Base-by-base conservation (phyloP, 2,888 invertebrate genomes). In the Eupithecia abbreviata region DNA sequence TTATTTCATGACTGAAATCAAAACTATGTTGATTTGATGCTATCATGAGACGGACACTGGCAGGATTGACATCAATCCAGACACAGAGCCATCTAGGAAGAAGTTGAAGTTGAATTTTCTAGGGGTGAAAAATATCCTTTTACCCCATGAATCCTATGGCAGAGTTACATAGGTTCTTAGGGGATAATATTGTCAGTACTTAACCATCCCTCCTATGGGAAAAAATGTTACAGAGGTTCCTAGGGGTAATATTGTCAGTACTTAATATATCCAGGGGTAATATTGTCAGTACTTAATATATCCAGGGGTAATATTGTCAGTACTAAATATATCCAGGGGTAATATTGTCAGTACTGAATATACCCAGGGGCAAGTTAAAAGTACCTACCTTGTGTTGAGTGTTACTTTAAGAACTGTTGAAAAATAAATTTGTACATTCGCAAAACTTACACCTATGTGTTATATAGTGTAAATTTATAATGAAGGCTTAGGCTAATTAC, bases 381-480 rank as follows among this genome's bases (percentile, higher is more conserved):
- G 18, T 10, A 62, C 43, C 66, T 43, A 68, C 67, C 15, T 69
- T 69, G 69, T 69, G 69, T 69, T 47, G 69, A 69, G 47, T 47
- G 69, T 69, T 12, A 49, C 12, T 69, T 49, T 69, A 69, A 30
- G 30, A 69, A 69, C 30, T 30, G 47, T 69, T 69, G 30, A 62
- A 62, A 30, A 62, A 58, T 18, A 45, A 68, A 43, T 49, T 69
- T 69, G 69, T 69, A 69, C 69, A 69, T 69, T 69, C 18, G 68
- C 47, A 47, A 45, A 69, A 69, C 18, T 30, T 69, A 69, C 69
- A 69, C 69, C 4, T 49, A 13, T 47, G 69, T 69, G 69, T 69
- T 49, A 69, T 49, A 69, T 69, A 69, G 69, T 69, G 69, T 69
- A 69, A 69, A 69, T 47, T 69, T 69, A 6, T 47, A 47, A 30